These are phyloP conservation scores for Parauchenoglanis punctatus DNA, from an alignment of 2,797 vertebrate genomes.

Conservation along the genomic window DNA sequence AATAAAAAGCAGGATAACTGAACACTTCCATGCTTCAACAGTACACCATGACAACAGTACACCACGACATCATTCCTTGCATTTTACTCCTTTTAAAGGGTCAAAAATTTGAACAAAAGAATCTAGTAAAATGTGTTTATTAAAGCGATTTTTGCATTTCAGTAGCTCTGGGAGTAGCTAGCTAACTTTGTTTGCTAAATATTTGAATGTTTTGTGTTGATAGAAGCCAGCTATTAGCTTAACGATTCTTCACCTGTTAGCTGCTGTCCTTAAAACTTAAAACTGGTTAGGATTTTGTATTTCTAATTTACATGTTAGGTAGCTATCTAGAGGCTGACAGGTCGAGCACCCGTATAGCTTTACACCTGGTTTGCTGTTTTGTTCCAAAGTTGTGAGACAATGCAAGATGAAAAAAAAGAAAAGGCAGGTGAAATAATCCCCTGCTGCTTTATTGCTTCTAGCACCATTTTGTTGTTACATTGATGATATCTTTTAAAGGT, in stretches of 20 bases:
- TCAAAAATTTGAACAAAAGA: neutral
- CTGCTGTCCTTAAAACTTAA: neutral
- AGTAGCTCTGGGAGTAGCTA: neutral
- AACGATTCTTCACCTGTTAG: neutral
- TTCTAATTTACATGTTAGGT: neutral
- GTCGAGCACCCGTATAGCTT: neutral
- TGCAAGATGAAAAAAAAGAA: neutral
- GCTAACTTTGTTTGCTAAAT: neutral
- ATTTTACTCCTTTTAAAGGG: neutral
- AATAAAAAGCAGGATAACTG: neutral
- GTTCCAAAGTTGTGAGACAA: neutral
- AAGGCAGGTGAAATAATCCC: neutral
- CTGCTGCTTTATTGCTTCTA: neutral
- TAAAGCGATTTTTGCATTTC: neutral
- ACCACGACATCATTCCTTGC: neutral
- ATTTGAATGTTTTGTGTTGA: neutral
- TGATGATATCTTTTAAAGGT: neutral
- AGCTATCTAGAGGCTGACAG: neutral
- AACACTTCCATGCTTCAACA: neutral
- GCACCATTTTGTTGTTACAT: neutral
- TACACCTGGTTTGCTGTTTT: neutral
- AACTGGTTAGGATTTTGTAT: neutral
- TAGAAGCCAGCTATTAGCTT: neutral
- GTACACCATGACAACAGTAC: neutral
- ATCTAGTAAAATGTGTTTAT: neutral